Conservation (phyloP, 2,797 vertebrate genomes). For the Smutsia gigantea region DNA sequence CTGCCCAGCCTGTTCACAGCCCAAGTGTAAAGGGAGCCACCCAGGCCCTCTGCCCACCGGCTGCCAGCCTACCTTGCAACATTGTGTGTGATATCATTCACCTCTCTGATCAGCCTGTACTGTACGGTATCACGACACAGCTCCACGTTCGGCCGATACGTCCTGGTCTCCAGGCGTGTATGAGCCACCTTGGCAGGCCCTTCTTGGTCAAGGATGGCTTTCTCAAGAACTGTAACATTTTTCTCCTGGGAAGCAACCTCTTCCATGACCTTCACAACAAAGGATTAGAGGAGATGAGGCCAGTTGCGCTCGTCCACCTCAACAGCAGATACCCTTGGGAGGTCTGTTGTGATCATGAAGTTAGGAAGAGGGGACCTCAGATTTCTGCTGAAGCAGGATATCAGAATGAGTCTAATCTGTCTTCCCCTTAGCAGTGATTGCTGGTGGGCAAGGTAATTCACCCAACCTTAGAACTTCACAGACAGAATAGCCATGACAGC, state of each 20-base stretch:
- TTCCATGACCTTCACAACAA: constrained; percentile 88
- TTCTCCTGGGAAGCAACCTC: constrained; percentile 91
- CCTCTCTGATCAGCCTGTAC: constrained; percentile 88
- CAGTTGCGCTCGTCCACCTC: not conserved
- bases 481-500: accelerated
- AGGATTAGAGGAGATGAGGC: not conserved
- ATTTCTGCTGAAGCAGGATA: not conserved
- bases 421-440: not conserved
- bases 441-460: not conserved
- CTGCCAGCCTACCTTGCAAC: constrained; percentile 86
- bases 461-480: not conserved
- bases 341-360: not conserved
- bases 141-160: constrained; percentile 90
- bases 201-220: constrained; percentile 89
- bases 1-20: not conserved
- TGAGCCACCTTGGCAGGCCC: constrained; percentile 90
- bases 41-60: not conserved
- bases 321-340: not conserved
- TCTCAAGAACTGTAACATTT: constrained; percentile 88
- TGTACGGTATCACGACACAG: constrained; percentile 91
- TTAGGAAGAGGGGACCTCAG: not conserved
- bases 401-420: not conserved
- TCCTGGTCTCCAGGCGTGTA: constrained; percentile 88
- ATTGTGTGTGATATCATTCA: constrained; percentile 89
- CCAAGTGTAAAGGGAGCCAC: not conserved